phyloP scores from a whole-genome alignment of 2,888 invertebrate genomes.

The Galerucella pusilla region DNA sequence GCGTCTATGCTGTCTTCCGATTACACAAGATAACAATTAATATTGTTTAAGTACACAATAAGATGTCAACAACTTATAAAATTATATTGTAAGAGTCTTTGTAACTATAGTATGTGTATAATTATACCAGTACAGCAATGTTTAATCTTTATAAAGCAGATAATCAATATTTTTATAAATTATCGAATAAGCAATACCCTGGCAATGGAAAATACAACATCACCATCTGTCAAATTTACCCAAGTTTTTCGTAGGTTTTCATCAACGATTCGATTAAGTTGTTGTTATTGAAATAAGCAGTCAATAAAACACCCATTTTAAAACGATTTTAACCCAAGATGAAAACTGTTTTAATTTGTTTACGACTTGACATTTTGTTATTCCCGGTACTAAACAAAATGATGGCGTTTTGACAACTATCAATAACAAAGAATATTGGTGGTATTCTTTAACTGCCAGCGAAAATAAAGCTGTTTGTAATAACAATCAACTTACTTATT shows the following conservation, averaged over 20 bases:
- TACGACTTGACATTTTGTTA: constrained; percentile 64
- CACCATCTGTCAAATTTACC: constrained; percentile 43
- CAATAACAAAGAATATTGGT: constrained; percentile 66
- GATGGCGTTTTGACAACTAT: constrained; percentile 67
- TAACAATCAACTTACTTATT: constrained; percentile 57
- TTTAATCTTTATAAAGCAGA: constrained; percentile 10
- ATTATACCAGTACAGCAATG: neutral
- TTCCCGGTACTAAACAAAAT: constrained; percentile 66
- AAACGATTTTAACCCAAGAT: constrained; percentile 36
- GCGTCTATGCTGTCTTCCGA: neutral
- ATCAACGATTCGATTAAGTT: neutral
- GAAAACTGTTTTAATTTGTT: constrained; percentile 57
- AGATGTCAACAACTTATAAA: neutral
- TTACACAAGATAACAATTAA: neutral
- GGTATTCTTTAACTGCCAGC: constrained; percentile 18
- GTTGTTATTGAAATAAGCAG: neutral
- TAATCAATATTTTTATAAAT: constrained; percentile 39
- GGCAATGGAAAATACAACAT: constrained; percentile 37
- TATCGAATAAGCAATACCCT: constrained; percentile 34
- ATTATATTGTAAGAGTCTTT: neutral
- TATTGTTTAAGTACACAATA: constrained; percentile 17
- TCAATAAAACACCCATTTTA: constrained; percentile 6
- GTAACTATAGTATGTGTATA: neutral
- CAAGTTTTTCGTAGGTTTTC: constrained; percentile 1
- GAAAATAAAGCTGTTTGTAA: neutral